Conservation (phyloP, 2,888 invertebrate genomes). For the Rhodophaea formosa region DNA sequence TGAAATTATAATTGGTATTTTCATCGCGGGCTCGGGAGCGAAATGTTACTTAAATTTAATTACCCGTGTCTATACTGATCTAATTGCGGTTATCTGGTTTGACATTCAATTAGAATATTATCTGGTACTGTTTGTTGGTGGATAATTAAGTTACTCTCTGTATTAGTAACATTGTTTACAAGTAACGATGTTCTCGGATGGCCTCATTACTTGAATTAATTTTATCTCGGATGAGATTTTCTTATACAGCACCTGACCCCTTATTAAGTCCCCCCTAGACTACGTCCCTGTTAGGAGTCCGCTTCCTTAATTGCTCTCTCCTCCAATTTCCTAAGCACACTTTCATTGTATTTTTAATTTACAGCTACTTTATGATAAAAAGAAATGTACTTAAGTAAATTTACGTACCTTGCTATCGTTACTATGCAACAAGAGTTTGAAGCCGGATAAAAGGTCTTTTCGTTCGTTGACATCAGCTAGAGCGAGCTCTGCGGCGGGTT, state of each 20-base stretch:
- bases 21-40: slow-evolving; percentile 29
- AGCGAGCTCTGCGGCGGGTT: slow-evolving; percentile 98
- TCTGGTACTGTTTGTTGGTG: background rate
- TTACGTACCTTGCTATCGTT: slow-evolving; percentile 95
- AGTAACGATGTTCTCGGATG: background rate
- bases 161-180: background rate
- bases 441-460: slow-evolving; percentile 93
- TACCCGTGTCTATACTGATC: slow-evolving; percentile 23
- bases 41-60: slow-evolving; percentile 30
- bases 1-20: slow-evolving; percentile 47
- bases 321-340: slow-evolving; percentile 14
- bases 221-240: background rate
- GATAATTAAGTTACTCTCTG: background rate
- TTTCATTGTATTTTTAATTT: slow-evolving; percentile 27
- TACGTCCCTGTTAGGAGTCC: background rate
- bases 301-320: slow-evolving; percentile 9
- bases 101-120: slow-evolving; percentile 13
- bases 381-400: slow-evolving; percentile 27
- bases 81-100: slow-evolving; percentile 21
- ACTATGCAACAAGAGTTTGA: slow-evolving; percentile 93
- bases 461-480: slow-evolving; percentile 96
- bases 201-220: background rate
- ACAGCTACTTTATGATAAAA: slow-evolving; percentile 20
- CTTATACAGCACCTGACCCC: slow-evolving; percentile 4
- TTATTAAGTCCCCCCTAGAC: slow-evolving; percentile 8